Evolutionary conservation across 1,140 invertebrate species (phyloP), one percentile per base, ranked within the genome.

Genomic region (Tigriopus japonicus): DNA sequence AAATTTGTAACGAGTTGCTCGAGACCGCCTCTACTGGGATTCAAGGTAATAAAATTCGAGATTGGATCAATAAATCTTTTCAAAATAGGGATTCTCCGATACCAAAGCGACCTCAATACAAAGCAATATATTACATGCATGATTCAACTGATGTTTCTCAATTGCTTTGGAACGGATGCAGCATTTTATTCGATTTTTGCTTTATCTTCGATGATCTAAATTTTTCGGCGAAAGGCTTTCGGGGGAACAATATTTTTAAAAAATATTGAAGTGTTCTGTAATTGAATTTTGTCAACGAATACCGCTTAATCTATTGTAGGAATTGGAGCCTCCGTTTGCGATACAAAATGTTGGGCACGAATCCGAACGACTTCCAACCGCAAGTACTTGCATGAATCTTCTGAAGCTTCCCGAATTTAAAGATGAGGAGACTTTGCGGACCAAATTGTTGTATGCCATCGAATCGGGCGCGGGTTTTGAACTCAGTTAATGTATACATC

Each of bases 1-100:
- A 94, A 95, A 72, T 98, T 98, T 78, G 91, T 96, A 6, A 98
- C 94, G 0, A 94, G 90, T 69, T 96, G 91, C 68, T 96, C 92
- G 0, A 72, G 91, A 65, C 90, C 92, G n/a, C 94, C 94, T 5
- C 74, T 97, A n/a, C 73, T 96, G 19, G 94, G 94, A 14, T 98
- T 97, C 69, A 96, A 93, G 80, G 89, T 65, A 63, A n/a, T n/a
- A n/a, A n/a, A n/a, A n/a, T n/a, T n/a, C n/a, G n/a, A n/a, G n/a
- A n/a, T n/a, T n/a, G n/a, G n/a, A n/a, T n/a, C n/a, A n/a, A n/a
- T n/a, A n/a, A n/a, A n/a, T n/a, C n/a, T n/a, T n/a, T n/a, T n/a
- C n/a, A n/a, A n/a, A n/a, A n/a, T n/a, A n/a, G n/a, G n/a, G n/a
- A n/a, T n/a, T n/a, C n/a, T n/a, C n/a, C n/a, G n/a, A n/a, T n/a